phyloP scores from a whole-genome alignment of 2,888 invertebrate species.

The Pammene fasciana region DNA sequence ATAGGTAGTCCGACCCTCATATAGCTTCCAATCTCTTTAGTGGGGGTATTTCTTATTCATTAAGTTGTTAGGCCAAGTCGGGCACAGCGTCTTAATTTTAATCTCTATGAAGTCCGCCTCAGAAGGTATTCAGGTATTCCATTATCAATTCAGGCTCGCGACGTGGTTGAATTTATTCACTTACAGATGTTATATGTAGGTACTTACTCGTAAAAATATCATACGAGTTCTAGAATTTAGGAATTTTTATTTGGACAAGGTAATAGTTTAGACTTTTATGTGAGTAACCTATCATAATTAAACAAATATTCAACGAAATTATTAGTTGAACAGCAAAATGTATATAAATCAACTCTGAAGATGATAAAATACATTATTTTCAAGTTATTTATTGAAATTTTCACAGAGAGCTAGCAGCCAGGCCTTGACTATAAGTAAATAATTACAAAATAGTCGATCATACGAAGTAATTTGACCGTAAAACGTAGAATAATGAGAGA shows the following conservation, averaged over 20 bases:
- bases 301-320: no score
- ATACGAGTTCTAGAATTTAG: not conserved
- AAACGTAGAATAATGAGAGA: no score
- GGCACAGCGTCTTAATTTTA: constrained; percentile 38
- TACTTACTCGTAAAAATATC: not conserved
- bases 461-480: no score
- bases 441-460: no score
- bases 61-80: constrained; percentile 36
- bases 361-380: no score
- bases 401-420: no score
- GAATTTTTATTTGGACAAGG: not conserved
- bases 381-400: no score
- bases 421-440: no score
- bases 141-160: constrained; percentile 22
- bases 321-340: no score
- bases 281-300: no score
- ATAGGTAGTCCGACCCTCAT: constrained; percentile 35
- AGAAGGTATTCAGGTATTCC: constrained; percentile 25
- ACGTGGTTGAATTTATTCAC: constrained; percentile 18
- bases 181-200: not conserved
- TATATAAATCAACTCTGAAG: no score
- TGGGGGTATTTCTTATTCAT: constrained; percentile 41
- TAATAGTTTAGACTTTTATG: no score
- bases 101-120: constrained; percentile 31
- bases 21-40: constrained; percentile 38